A percentile compares a stretch with the other conserved stretches of the same genome.
These are phyloP conservation scores for Drosophila colorata DNA, from an alignment of 2,888 invertebrate genomes.

Conservation along the genomic window DNA sequence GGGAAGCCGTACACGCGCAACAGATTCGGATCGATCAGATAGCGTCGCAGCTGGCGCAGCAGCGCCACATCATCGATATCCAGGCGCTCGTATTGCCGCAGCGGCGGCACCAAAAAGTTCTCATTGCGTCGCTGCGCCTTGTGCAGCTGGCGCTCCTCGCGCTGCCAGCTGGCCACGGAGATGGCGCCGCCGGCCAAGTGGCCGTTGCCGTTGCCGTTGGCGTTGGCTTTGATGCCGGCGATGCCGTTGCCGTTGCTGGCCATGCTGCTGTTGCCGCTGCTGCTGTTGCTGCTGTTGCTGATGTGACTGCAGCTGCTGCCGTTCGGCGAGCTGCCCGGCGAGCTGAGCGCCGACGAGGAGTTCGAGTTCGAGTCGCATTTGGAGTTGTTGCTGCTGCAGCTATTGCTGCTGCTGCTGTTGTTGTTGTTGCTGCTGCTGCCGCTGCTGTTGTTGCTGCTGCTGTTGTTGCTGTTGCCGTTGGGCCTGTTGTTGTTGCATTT, in stretches of 20 bases:
- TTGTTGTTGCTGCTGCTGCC: constrained; percentile 51
- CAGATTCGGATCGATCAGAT: constrained; percentile 88
- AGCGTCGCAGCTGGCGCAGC: constrained; percentile 87
- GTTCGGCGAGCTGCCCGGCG: constrained; percentile 76
- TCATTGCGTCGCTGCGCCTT: constrained; percentile 26
- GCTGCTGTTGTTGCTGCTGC: constrained; percentile 30
- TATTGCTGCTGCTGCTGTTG: constrained; percentile 29
- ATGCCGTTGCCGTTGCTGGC: constrained; percentile 41
- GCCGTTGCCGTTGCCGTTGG: constrained; percentile 25
- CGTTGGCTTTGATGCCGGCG: neutral
- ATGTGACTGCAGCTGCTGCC: constrained; percentile 63
- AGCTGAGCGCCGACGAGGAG: constrained; percentile 71
- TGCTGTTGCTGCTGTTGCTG: constrained; percentile 27
- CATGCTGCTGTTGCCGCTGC: neutral
- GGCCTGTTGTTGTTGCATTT: constrained; percentile 39
- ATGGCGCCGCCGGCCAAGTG: neutral
- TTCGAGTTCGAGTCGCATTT: constrained; percentile 18
- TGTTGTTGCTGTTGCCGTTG: constrained; percentile 14
- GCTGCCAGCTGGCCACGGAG: constrained; percentile 13
- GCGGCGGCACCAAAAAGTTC: constrained; percentile 80
- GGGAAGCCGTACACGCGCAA: constrained; percentile 91
- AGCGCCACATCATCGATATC: constrained; percentile 87
- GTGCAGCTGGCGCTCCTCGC: constrained; percentile 21
- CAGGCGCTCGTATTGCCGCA: constrained; percentile 78
- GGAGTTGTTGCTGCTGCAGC: constrained; percentile 30